These are phyloP conservation scores for Actias luna DNA, from an alignment of 2,888 invertebrate genomes.

Conservation along the genomic window DNA sequence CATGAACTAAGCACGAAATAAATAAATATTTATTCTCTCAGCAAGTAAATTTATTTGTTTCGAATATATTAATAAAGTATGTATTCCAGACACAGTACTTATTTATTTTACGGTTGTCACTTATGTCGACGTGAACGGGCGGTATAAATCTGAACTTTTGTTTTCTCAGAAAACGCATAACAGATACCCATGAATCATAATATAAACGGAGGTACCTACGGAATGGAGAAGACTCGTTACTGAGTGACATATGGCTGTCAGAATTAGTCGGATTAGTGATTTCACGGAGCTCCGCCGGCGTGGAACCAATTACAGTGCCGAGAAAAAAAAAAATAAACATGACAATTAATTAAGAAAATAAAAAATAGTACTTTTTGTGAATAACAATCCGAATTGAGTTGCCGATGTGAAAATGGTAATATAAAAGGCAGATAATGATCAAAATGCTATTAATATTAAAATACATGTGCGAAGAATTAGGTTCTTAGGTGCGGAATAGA, in stretches of 20 bases:
- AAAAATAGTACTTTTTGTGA: constrained; percentile 55
- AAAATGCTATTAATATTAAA: neutral
- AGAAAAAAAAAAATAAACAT: constrained; percentile 67
- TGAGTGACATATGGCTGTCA: constrained; percentile 80
- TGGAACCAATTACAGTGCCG: constrained; percentile 75
- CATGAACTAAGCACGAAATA: too few relatives aligned
- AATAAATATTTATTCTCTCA: too few relatives aligned
- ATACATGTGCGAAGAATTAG: too few relatives aligned
- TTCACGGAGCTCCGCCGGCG: constrained; percentile 70
- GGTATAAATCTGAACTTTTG: constrained; percentile 42
- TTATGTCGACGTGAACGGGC: constrained; percentile 34
- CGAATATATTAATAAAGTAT: too few relatives aligned
- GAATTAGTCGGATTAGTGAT: constrained; percentile 81
- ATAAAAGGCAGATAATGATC: constrained; percentile 46
- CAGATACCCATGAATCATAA: constrained; percentile 28
- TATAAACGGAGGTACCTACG: constrained; percentile 3
- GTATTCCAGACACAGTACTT: constrained; percentile 30
- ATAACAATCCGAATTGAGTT: constrained; percentile 51
- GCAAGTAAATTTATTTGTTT: too few relatives aligned
- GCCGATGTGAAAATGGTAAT: constrained; percentile 40
- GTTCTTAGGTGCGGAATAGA: too few relatives aligned
- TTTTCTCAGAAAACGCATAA: constrained; percentile 23
- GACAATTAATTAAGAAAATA: constrained; percentile 61
- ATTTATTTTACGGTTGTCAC: constrained; percentile 64
- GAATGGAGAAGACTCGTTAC: constrained; percentile 53